Base-by-base conservation (phyloP, 2,888 invertebrate species). In the Zhengitettix transpicula region DNA sequence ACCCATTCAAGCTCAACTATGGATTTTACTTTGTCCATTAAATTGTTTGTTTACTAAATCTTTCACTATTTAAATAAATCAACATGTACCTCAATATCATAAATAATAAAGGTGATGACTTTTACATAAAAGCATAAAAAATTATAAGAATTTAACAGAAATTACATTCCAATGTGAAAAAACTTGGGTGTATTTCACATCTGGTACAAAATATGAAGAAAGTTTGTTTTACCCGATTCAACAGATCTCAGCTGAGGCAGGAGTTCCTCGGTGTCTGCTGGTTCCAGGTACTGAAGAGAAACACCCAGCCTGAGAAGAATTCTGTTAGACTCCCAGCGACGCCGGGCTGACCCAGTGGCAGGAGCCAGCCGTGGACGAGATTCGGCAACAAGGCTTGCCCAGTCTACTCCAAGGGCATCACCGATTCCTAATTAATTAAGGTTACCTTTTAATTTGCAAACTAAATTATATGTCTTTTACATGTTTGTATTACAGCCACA, bases 371-470 rank as follows among this genome's bases (percentile, higher is more conserved):
- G 76, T 1, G 78, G 78, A 44, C 81, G 79, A 9, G 87, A 86
- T 72, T 90, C 89, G 3, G 87, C 87, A 0, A 90, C 86, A 55
- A 95, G 77, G 70, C 90, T 90, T 12, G 90, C 87, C 94, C 94
- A 94, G 73, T 95, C 93, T 1, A 95, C 93, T n/a, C 93, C 93
- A 41, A 95, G 74, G n/a, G 91, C 91, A 73, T 94, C 93, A 9
- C 91, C 91, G 63, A 93, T 80, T 44, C 87, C 82, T 74, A 75
- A 67, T 42, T 42, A 42, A 66, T 58, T 53, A 58, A 61, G 58
- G 60, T 42, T 59, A 60, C 41, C 12, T 42, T 10, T 40, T 56
- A 41, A 40, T 40, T 14, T 42, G 47, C 28, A 28, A 28, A 28
- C 28, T 28, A 28, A 28, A 7, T 7, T 7, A 28, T 28, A 28